These are phyloP conservation scores for Cephus pygmeus DNA, from an alignment of 2,888 invertebrate species.

Conservation along the genomic window DNA sequence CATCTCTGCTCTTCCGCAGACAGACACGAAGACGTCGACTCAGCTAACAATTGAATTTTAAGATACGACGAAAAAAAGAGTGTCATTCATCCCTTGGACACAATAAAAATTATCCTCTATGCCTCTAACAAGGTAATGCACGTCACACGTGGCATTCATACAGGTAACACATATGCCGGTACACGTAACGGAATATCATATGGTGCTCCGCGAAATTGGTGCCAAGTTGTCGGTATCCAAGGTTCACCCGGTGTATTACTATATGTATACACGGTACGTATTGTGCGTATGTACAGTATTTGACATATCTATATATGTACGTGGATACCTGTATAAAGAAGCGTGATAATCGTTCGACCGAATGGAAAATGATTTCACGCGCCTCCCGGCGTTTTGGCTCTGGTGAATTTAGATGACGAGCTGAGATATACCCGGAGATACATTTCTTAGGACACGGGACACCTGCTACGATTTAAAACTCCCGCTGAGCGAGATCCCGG, in stretches of 20 bases:
- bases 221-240: neutral
- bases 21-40: neutral
- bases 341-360: neutral
- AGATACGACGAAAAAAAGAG: neutral
- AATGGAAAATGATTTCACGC: constrained; percentile 1
- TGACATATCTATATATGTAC: neutral
- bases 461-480: neutral
- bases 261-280: neutral
- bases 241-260: neutral
- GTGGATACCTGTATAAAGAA: neutral
- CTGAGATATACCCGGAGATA: neutral
- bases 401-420: neutral
- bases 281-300: neutral
- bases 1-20: neutral
- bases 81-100: neutral
- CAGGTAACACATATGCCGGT: neutral
- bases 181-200: neutral
- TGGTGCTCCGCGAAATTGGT: neutral
- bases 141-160: neutral
- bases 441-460: neutral
- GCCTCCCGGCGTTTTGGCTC: neutral
- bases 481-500: neutral
- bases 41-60: neutral
- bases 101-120: neutral
- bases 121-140: neutral